Percentiles rank a stretch among this genome's conserved stretches.
Evolutionary conservation across 2,888 invertebrate genomes (phyloP).

Genomic region (Xanthostigma xanthostigma): DNA sequence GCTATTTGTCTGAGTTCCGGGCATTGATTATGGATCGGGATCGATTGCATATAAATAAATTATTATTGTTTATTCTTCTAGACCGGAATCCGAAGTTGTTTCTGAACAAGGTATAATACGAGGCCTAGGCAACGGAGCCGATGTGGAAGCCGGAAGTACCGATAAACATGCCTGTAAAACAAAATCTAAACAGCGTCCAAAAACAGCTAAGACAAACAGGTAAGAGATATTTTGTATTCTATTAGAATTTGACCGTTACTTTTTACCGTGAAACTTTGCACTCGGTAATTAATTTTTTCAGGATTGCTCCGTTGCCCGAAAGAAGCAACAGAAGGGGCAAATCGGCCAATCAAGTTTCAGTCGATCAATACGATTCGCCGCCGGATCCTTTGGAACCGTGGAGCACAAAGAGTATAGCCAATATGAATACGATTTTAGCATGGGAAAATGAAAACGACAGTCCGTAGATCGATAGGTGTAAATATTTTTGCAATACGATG

Average conservation of each 20-base stretch:
- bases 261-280: conserved; percentile 7
- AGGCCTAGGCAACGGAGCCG: conserved; percentile 21
- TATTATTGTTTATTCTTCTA: too few species aligned
- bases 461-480: conserved; percentile 20
- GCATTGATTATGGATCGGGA: too few species aligned
- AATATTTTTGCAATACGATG: too few species aligned
- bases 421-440: conserved; percentile 55
- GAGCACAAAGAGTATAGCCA: conserved; percentile 53
- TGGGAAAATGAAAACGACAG: conserved; percentile 41
- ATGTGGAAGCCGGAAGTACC: conserved; percentile 18
- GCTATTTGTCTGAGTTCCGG: too few species aligned
- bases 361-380: conserved; percentile 19
- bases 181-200: conserved; percentile 16
- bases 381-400: conserved; percentile 56
- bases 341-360: conserved; percentile 24
- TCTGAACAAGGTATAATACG: conserved; percentile 12
- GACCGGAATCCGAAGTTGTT: not conserved
- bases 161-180: not conserved
- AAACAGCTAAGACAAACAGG: conserved; percentile 26
- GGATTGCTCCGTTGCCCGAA: conserved; percentile 31
- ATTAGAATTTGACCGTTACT: not conserved
- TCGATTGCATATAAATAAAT: too few species aligned
- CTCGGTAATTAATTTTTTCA: conserved; percentile 18
- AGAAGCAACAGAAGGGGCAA: conserved; percentile 26
- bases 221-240: conserved; percentile 9